phyloP scores from a whole-genome alignment of 2,113 vertebrate genomes.

The Poecile atricapillus region DNA sequence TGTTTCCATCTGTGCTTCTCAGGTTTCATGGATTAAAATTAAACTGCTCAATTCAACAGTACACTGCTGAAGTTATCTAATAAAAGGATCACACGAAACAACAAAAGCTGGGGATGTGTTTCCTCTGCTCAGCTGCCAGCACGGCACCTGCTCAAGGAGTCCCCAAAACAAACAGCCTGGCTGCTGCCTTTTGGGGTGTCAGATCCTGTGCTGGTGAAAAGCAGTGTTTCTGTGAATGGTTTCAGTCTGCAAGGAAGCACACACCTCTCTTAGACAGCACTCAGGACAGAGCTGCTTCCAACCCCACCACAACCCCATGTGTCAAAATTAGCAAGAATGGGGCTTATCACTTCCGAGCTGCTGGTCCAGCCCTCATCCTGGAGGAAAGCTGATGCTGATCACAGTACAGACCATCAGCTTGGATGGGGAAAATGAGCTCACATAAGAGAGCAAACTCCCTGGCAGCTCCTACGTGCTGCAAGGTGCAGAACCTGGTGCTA shows the following conservation, averaged over 20 bases:
- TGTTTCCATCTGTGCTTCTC: not conserved
- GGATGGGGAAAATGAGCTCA: constrained; percentile 32
- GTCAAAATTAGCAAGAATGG: not conserved
- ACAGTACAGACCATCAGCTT: not conserved
- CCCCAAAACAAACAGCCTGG: not conserved
- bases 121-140: not conserved
- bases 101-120: not conserved
- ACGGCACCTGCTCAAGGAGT: not conserved
- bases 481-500: not conserved
- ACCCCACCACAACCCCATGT: not conserved
- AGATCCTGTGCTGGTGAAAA: not conserved
- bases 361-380: rapidly evolving
- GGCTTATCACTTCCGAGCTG: not conserved
- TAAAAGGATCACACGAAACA: not conserved
- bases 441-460: not conserved
- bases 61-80: not conserved
- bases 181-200: not conserved
- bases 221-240: not conserved
- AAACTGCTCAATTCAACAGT: not conserved
- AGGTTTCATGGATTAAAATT: not conserved
- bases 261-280: not conserved
- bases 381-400: not conserved
- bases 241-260: not conserved
- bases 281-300: not conserved
- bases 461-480: not conserved